Conservation (phyloP, 2,113 vertebrate genomes). For the Garra rufa region DNA sequence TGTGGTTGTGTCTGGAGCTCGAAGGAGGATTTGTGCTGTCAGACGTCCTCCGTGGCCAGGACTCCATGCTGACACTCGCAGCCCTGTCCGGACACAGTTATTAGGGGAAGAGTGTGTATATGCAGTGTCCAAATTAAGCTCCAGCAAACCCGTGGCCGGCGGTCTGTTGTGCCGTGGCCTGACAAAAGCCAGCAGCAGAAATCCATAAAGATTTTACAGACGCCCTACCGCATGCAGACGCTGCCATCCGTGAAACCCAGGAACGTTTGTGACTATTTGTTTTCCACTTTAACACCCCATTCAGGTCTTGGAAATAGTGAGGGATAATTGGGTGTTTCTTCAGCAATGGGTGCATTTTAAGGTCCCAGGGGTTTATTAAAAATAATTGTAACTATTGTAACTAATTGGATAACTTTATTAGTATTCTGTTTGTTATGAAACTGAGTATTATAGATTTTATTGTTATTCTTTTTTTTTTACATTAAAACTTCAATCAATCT, state of each 20-base stretch:
- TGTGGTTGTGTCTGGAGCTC: slow-evolving; percentile 37
- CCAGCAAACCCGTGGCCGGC: not conserved
- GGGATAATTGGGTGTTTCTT: slow-evolving; percentile 33
- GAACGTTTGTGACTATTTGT: not conserved
- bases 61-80: not conserved
- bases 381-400: not conserved
- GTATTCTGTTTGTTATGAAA: not conserved
- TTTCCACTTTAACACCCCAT: slow-evolving; percentile 7
- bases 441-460: not conserved
- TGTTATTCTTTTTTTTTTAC: not conserved
- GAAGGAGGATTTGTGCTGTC: slow-evolving; percentile 51
- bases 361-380: not conserved
- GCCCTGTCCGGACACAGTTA: not conserved
- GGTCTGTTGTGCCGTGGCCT: slow-evolving; percentile 4
- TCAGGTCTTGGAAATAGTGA: not conserved
- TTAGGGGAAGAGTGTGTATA: not conserved
- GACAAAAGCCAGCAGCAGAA: slow-evolving; percentile 15
- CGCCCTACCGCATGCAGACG: not conserved
- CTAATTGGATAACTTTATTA: not conserved
- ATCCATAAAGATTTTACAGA: slow-evolving; percentile 20
- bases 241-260: not conserved
- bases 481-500: not conserved
- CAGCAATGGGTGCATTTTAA: not conserved
- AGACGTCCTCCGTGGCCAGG: not conserved
- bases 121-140: not conserved